Evolutionary conservation across 1,140 invertebrate species (phyloP).

Genomic region (Pogonognathellus flavescens): DNA sequence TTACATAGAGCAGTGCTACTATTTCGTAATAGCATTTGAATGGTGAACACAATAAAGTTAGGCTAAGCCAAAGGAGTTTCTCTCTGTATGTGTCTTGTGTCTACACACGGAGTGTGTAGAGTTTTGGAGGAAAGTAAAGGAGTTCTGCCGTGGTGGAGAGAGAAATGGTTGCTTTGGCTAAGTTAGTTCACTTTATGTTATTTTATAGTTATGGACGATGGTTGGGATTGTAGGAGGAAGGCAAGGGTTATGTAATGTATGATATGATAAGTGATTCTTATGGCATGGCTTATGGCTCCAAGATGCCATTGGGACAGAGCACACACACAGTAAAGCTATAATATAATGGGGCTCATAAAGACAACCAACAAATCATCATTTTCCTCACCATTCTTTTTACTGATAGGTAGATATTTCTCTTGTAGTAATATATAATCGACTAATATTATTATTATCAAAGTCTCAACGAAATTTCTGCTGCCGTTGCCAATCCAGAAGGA

Average conservation of each 20-base stretch:
- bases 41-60: too few relatives aligned
- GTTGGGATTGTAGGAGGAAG: not conserved
- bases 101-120: too few relatives aligned
- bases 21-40: too few relatives aligned
- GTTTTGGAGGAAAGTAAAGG: too few relatives aligned
- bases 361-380: constrained; percentile 54
- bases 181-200: not conserved
- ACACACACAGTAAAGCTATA: not conserved
- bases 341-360: constrained; percentile 49
- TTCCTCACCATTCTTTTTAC: constrained; percentile 35
- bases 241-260: constrained; percentile 47
- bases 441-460: constrained; percentile 38
- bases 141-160: too few relatives aligned
- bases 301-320: constrained; percentile 47
- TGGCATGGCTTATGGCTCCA: constrained; percentile 41
- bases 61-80: too few relatives aligned
- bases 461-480: not conserved
- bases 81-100: too few relatives aligned
- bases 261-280: constrained; percentile 54
- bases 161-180: not conserved
- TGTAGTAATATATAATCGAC: constrained; percentile 33
- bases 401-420: not conserved
- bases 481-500: not conserved
- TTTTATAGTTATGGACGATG: not conserved
- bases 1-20: too few relatives aligned